Evolutionary conservation across 1,140 invertebrate species (phyloP), one percentile per base, ranked within the genome.

Genomic region (Bactericera cockerelli): DNA sequence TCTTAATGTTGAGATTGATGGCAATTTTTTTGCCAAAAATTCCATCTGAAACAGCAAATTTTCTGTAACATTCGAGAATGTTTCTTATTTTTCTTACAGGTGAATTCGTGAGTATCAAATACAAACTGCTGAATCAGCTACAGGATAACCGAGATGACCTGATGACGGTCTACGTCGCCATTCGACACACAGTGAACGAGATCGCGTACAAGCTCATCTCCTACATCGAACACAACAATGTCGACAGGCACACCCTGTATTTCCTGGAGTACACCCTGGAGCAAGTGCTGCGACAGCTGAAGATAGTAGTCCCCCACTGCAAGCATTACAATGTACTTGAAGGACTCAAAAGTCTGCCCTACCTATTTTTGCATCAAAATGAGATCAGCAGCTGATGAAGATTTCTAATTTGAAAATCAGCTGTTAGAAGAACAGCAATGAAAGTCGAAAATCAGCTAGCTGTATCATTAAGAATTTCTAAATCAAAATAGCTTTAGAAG

Each of bases 241-340:
- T 49, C 22, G 22, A 49, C 42, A 49, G 19, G 22, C 42, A 49
- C 4, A 49, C 42, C 42, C 4, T 49, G n/a, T 49, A 49, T n/a
- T 49, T 49, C 22, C 42, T 49, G 6, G 42, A 49, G 19, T 49
- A 49, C 42, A 49, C 42, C 4, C n/a, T 49, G 42, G 42, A 49
- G 22, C 42, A 49, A n/a, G 42, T 22, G n/a, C n/a, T 49, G 42
- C n/a, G n/a, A 49, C 3, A 19, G 22, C 22, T 49, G 42, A 49
- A 49, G 42, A 49, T 10, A 4, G 42, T 49, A 8, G 42, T n/a
- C 4, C 42, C 42, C 6, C 42, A 49, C 19, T 10, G 19, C 22
- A 49, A 49, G n/a, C 42, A 49, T n/a, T 49, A 49, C 42, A 49
- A 49, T 16, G n/a, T 49, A n/a, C 42, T 49, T 4, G 4, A 4